Evolutionary conservation across 2,888 invertebrate genomes (phyloP), one percentile per base, ranked within the genome.

Genomic region (Onthophagus sagittarius): DNA sequence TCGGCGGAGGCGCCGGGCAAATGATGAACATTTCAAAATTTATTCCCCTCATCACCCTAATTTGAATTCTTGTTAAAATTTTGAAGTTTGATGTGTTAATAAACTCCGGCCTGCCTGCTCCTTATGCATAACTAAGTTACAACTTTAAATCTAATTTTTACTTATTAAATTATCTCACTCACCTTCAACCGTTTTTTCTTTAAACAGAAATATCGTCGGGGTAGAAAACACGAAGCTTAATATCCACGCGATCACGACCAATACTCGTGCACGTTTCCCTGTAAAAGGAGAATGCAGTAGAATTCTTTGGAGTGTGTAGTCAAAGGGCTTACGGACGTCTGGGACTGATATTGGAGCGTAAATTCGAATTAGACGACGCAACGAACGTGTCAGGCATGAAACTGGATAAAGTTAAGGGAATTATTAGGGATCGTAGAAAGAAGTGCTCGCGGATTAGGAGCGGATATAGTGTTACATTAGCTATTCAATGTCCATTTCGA

Each of bases 221-320:
- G 92, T 86, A 0, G 96, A 94, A 84, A 96, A 95, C 33, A 95
- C 77, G 9, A 92, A 90, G 79, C 95, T 95, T 75, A 95, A 87
- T 5, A 92, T 83, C 96, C 96, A 97, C 0, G 96, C 95, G 4
- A 91, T 89, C 4, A 91, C 89, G 5, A 96, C 92, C 72, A 97
- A 88, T 69, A 90, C 89, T 77, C 93, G 89, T 0, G 96, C 96
- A 78, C 96, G 89, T 83, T 93, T 91, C 95, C 96, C 96, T 96
- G 87, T 69, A 88, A 87, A 53, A 53, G 39, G 39, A 53, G 39
- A 53, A 53, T 53, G 39, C 39, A 53, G 39, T 53, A 53, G 39
- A 53, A 23, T 23, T 53, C 39, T 53, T 53, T 53, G 9, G 39
- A 9, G 39, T 9, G 39, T 11, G 39, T 53, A 53, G 39, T 53